A percentile compares a stretch with the other conserved stretches of the same genome.
Evolutionary conservation across 1,140 invertebrate species (phyloP).

Genomic region (Heterodera carotae): DNA sequence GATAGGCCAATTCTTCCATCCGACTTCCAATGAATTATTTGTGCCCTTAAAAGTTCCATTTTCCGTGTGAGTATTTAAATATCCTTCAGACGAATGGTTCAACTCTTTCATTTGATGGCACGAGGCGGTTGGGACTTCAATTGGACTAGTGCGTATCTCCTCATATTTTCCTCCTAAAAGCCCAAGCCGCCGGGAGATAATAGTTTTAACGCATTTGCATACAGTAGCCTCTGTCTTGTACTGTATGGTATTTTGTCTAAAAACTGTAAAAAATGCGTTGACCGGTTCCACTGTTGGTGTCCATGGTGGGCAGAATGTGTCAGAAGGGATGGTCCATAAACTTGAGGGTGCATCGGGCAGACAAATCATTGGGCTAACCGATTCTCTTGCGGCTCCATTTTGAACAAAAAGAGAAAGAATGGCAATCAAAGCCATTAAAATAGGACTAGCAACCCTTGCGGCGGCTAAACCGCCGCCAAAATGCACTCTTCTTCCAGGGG

Average conservation of each 20-base stretch:
- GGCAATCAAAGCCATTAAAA: conserved; percentile 1
- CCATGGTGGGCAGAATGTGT: conserved; percentile 10
- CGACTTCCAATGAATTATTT: conserved; percentile 4
- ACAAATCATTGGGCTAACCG: conserved; percentile 8
- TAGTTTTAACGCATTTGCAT: no score
- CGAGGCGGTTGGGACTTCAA: not conserved
- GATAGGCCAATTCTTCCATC: conserved; percentile 5
- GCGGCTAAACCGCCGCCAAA: not conserved
- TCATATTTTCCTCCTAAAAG: not conserved
- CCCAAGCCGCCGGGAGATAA: no score
- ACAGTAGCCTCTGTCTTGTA: no score
- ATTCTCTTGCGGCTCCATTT: not conserved
- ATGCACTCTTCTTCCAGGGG: not conserved
- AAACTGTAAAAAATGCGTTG: not conserved
- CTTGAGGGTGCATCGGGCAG: not conserved
- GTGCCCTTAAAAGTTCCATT: conserved; percentile 1
- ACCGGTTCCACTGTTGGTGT: not conserved
- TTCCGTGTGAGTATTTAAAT: no score
- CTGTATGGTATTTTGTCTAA: not conserved
- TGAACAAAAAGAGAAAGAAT: not conserved
- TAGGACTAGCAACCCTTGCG: not conserved
- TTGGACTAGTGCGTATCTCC: not conserved
- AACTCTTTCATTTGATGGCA: conserved; percentile 4
- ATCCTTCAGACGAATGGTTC: not conserved
- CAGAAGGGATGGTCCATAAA: not conserved